These are phyloP conservation scores for Lutjanus argentimaculatus DNA, from an alignment of 2,797 vertebrate species.

Conservation along the genomic window DNA sequence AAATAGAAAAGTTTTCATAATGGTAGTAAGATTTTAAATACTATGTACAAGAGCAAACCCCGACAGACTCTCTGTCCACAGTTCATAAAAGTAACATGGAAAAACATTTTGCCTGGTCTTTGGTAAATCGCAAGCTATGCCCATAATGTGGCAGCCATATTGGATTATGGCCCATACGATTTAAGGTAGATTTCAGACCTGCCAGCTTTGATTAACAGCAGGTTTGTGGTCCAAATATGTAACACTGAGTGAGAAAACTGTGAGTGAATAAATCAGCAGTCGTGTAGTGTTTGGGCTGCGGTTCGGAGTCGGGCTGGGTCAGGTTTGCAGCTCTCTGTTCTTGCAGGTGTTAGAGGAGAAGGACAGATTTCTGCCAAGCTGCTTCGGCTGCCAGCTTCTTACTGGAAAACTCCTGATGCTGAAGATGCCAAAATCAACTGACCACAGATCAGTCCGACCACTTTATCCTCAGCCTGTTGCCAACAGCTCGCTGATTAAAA, in stretches of 20 bases:
- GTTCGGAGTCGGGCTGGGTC: conserved; percentile 28
- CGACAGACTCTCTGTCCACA: too few relatives aligned
- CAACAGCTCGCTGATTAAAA: conserved; percentile 62
- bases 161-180: conserved; percentile 20
- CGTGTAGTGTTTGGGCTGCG: conserved; percentile 59
- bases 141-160: conserved; percentile 32
- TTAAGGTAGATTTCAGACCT: conserved; percentile 41
- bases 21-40: neutral
- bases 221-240: conserved; percentile 14
- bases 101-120: neutral
- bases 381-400: conserved; percentile 68
- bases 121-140: neutral
- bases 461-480: conserved; percentile 52
- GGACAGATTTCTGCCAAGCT: conserved; percentile 61
- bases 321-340: conserved; percentile 34
- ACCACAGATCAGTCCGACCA: conserved; percentile 70
- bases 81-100: too few relatives aligned
- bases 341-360: conserved; percentile 63
- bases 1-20: too few relatives aligned
- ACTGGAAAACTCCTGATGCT: conserved; percentile 71
- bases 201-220: conserved; percentile 44
- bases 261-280: conserved; percentile 57
- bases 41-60: too few relatives aligned
- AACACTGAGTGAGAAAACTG: conserved; percentile 31
- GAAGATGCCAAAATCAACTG: conserved; percentile 77